Evolutionary conservation across 92 coral and sea anemone genomes (phyloP).

Genomic region (Porites rus): DNA sequence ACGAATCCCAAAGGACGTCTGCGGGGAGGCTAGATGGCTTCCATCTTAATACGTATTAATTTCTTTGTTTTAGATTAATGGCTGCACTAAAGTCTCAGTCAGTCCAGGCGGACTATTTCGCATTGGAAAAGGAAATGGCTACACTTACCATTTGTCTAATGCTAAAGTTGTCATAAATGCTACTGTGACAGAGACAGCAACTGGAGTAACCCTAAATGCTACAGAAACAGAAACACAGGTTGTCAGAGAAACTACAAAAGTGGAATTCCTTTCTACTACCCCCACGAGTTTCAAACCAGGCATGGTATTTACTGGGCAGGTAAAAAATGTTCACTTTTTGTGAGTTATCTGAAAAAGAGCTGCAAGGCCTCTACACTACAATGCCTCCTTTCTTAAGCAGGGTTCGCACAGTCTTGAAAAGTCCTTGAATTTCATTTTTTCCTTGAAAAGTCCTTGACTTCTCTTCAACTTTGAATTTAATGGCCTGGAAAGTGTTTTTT

Average conservation of each 20-base stretch:
- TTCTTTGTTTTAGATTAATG: constrained; percentile 68
- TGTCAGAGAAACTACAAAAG: constrained; percentile 53
- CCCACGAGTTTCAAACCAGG: constrained; percentile 85
- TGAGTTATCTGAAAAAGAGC: too few relatives aligned
- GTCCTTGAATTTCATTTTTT: too few relatives aligned
- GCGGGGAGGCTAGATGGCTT: too few relatives aligned
- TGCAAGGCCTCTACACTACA: neutral
- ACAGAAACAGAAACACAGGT: constrained; percentile 48
- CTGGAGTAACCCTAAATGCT: constrained; percentile 79
- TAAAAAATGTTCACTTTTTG: constrained; percentile 6
- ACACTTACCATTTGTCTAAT: constrained; percentile 10
- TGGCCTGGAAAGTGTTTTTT: too few relatives aligned
- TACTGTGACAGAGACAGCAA: constrained; percentile 82
- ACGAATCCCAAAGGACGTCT: too few relatives aligned
- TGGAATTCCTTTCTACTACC: constrained; percentile 67
- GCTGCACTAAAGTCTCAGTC: constrained; percentile 84
- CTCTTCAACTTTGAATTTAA: too few relatives aligned
- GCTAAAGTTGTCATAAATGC: constrained; percentile 63
- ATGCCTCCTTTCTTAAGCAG: too few relatives aligned
- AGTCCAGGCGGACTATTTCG: constrained; percentile 16
- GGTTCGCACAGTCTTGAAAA: too few relatives aligned
- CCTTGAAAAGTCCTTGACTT: too few relatives aligned
- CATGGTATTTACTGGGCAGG: constrained; percentile 87
- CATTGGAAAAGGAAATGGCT: neutral
- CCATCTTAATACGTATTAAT: neutral